Conservation (phyloP, 1,140 invertebrate species). For the Rhyacophila brunnea region DNA sequence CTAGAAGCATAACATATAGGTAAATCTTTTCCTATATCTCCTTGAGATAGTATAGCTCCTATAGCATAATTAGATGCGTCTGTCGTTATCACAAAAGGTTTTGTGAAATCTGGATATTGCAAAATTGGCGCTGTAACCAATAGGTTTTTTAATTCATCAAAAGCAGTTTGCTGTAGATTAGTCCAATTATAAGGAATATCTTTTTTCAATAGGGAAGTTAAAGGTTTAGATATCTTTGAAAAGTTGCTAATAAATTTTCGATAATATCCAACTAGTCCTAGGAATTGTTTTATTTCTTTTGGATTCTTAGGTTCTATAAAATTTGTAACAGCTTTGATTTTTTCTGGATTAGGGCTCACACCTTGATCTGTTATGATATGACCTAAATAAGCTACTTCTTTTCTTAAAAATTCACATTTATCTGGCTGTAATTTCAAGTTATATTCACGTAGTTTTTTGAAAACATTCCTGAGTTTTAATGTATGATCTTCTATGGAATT, state of each 20-base stretch:
- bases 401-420: too few relatives aligned
- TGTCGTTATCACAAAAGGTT: slow-evolving; percentile 41
- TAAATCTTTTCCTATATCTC: too few relatives aligned
- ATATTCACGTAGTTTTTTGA: slow-evolving; percentile 39
- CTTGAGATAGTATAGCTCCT: slow-evolving; percentile 41
- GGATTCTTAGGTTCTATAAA: too few relatives aligned
- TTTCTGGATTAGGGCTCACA: too few relatives aligned
- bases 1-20: slow-evolving; percentile 45
- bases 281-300: too few relatives aligned
- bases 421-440: too few relatives aligned
- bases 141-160: slow-evolving; percentile 36
- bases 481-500: slow-evolving; percentile 38
- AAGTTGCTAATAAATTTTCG: slow-evolving; percentile 43
- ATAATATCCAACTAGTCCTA: slow-evolving; percentile 48
- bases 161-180: slow-evolving; percentile 35
- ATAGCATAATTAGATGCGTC: slow-evolving; percentile 39
- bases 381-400: slow-evolving; percentile 48
- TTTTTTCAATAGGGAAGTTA: slow-evolving; percentile 42
- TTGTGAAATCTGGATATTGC: slow-evolving; percentile 38
- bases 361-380: slow-evolving; percentile 46
- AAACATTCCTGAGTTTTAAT: slow-evolving; percentile 38
- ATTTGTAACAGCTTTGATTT: too few relatives aligned
- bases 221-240: slow-evolving; percentile 35
- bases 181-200: slow-evolving; percentile 37
- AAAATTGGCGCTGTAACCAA: slow-evolving; percentile 36